phyloP scores from a whole-genome alignment of 2,113 vertebrate genomes.

The Ochotona curzoniae region DNA sequence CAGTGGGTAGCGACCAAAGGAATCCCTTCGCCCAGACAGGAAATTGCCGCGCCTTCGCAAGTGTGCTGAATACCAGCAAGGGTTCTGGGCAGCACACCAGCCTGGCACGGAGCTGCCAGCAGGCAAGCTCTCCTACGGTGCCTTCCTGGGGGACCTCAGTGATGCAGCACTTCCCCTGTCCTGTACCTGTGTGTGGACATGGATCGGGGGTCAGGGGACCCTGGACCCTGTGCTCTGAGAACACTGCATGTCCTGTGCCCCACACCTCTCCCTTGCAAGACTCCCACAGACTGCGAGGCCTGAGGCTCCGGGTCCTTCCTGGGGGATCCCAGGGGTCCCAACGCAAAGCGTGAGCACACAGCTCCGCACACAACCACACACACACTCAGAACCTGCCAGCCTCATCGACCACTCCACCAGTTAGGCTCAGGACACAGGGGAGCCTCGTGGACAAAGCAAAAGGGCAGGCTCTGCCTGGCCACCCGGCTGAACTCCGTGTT shows the following conservation, averaged over 20 bases:
- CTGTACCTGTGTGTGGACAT: not conserved
- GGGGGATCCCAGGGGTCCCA: not conserved
- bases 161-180: not conserved
- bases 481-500: rapidly evolving
- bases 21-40: not conserved
- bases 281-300: not conserved
- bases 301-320: not conserved
- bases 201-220: rapidly evolving
- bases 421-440: too few relatives aligned
- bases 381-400: too few relatives aligned
- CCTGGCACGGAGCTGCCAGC: not conserved
- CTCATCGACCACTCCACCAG: too few relatives aligned
- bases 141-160: not conserved
- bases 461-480: not conserved
- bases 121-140: not conserved
- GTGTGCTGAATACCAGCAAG: not conserved
- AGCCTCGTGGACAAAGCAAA: not conserved
- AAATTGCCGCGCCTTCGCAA: not conserved
- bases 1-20: not conserved
- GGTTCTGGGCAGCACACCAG: not conserved
- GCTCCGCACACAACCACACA: too few relatives aligned
- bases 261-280: not conserved
- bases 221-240: not conserved
- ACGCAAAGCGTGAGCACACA: too few relatives aligned
- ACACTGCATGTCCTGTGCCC: not conserved